phyloP scores from a whole-genome alignment of 2,797 vertebrate species.

The Sebastes reedi region DNA sequence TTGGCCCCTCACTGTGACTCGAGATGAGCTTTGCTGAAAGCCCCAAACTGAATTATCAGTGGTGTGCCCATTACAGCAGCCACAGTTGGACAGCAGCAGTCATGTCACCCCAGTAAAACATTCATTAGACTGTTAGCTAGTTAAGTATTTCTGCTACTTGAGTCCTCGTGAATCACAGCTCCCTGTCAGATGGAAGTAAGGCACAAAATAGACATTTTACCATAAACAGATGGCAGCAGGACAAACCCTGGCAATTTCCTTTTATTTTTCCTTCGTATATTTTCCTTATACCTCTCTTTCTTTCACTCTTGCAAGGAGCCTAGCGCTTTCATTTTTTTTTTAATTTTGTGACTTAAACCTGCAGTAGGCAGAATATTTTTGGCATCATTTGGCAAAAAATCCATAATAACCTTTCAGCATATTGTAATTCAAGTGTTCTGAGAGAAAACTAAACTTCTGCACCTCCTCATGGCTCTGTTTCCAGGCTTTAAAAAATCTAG shows the following conservation, averaged over 20 bases:
- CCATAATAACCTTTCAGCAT: too few species aligned
- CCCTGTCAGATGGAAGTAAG: constrained; percentile 20
- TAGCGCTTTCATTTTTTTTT: neutral
- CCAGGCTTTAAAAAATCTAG: too few species aligned
- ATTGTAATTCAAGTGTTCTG: too few species aligned
- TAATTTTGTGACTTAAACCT: neutral
- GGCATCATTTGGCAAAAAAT: too few species aligned
- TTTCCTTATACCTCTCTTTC: neutral
- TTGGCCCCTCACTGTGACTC: constrained; percentile 62
- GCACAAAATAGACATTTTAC: neutral
- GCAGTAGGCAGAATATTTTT: too few species aligned
- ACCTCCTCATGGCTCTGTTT: too few species aligned
- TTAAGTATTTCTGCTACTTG: constrained; percentile 45
- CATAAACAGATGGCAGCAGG: neutral
- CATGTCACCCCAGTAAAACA: constrained; percentile 58
- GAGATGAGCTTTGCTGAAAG: constrained; percentile 54
- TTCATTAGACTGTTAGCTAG: constrained; percentile 49
- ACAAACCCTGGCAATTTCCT: neutral
- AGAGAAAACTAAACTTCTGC: too few species aligned
- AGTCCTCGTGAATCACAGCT: constrained; percentile 34
- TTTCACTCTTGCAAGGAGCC: neutral
- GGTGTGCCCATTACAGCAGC: constrained; percentile 21
- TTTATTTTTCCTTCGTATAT: neutral
- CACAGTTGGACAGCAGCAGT: constrained; percentile 51
- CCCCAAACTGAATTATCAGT: constrained; percentile 13